Evolutionary conservation across 2,113 vertebrate species (phyloP).

Genomic region (Elaphurus davidianus): DNA sequence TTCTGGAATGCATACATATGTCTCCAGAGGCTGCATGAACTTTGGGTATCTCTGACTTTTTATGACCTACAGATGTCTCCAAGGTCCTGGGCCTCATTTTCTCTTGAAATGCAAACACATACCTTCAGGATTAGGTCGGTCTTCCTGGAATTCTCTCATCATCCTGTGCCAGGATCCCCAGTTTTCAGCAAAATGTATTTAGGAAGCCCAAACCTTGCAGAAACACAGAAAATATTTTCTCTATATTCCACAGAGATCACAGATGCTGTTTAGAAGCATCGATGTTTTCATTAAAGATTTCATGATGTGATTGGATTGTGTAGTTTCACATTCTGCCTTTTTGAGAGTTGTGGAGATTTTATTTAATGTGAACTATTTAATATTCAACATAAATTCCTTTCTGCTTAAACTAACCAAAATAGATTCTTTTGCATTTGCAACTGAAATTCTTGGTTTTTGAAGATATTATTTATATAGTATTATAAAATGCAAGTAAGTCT

Average conservation of each 20-base stretch:
- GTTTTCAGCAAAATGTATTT: background rate
- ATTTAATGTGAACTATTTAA: background rate
- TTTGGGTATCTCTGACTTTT: background rate
- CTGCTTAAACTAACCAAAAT: background rate
- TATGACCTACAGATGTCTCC: background rate
- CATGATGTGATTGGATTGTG: background rate
- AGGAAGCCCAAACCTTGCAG: background rate
- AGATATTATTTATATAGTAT: background rate
- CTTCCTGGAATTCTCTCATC: background rate
- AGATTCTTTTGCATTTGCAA: background rate
- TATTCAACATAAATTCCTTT: background rate
- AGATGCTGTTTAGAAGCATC: background rate
- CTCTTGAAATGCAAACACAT: background rate
- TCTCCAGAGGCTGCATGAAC: background rate
- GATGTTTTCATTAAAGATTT: background rate
- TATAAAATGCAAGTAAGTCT: background rate
- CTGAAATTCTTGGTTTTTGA: background rate
- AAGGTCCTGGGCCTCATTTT: background rate
- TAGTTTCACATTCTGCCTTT: background rate
- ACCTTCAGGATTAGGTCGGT: background rate
- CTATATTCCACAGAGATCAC: background rate
- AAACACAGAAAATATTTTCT: slow-evolving; percentile 14
- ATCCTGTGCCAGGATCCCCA: background rate
- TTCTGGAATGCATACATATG: background rate
- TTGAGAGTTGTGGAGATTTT: background rate